Evolutionary conservation across 2,888 invertebrate genomes (phyloP).

Genomic region (Notodonta ziczac): DNA sequence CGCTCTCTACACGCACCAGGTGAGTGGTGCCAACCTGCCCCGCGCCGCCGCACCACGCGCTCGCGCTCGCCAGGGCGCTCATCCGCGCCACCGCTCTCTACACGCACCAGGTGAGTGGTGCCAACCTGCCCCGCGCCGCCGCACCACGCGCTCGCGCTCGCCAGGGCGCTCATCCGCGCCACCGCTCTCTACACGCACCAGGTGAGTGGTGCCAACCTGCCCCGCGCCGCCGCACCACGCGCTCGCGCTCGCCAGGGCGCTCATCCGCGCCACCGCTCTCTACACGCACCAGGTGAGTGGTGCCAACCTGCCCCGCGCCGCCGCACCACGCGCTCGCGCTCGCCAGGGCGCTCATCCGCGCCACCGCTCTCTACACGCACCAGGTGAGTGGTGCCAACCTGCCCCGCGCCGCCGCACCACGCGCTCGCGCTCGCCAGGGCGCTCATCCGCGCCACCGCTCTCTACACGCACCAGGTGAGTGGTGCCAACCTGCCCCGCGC

Average conservation of each 20-base stretch:
- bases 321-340: slow-evolving; percentile 94
- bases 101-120: slow-evolving; percentile 89
- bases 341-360: slow-evolving; percentile 91
- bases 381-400: slow-evolving; percentile 83
- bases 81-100: slow-evolving; percentile 92
- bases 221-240: slow-evolving; percentile 93
- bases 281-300: slow-evolving; percentile 92
- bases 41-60: slow-evolving; percentile 93
- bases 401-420: slow-evolving; percentile 93
- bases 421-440: slow-evolving; percentile 92
- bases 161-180: slow-evolving; percentile 91
- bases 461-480: slow-evolving; percentile 93
- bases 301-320: slow-evolving; percentile 84
- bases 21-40: slow-evolving; percentile 57
- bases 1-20: slow-evolving; percentile 93
- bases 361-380: slow-evolving; percentile 92
- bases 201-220: slow-evolving; percentile 73
- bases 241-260: slow-evolving; percentile 91
- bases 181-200: slow-evolving; percentile 93
- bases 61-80: slow-evolving; percentile 92
- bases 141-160: slow-evolving; percentile 93
- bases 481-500: slow-evolving; percentile 80
- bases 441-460: slow-evolving; percentile 91
- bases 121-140: slow-evolving; percentile 85
- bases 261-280: slow-evolving; percentile 91